These are phyloP conservation scores for Trichonephila clavipes DNA, from an alignment of 1,140 invertebrate species.

Conservation along the genomic window DNA sequence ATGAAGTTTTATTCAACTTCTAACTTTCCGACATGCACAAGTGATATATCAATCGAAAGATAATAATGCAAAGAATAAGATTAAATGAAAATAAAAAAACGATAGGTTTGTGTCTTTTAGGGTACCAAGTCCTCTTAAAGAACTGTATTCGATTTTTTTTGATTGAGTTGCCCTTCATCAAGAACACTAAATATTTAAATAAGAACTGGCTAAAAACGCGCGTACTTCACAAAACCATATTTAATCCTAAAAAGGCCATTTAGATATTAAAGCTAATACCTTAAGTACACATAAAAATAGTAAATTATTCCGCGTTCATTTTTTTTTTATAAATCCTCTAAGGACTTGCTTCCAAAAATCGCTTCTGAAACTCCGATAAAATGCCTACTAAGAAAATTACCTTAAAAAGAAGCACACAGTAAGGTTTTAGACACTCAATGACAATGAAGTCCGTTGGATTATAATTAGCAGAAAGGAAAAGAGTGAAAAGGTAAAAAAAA, in stretches of 20 bases:
- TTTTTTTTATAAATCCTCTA: background rate
- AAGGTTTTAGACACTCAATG: background rate
- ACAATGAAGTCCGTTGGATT: conserved; percentile 18
- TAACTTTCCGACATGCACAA: no score
- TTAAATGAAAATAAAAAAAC: no score
- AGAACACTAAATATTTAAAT: no score
- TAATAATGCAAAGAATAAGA: no score
- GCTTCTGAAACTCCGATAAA: conserved; percentile 6
- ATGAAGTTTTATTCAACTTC: no score
- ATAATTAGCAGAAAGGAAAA: background rate
- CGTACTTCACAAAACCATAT: no score
- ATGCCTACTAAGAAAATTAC: conserved; percentile 21
- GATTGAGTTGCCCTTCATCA: no score
- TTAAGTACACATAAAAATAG: background rate
- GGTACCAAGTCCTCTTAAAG: no score
- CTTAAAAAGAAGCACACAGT: background rate
- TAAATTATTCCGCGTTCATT: background rate
- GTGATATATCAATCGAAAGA: no score
- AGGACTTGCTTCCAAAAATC: background rate
- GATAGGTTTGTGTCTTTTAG: no score
- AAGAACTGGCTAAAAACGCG: no score
- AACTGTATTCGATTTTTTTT: no score
- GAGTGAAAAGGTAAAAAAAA: background rate
- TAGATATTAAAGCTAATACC: background rate
- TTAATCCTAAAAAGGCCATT: background rate